Evolutionary conservation across 2,888 invertebrate genomes (phyloP), one percentile per base, ranked within the genome.

Genomic region (Tuta absoluta): DNA sequence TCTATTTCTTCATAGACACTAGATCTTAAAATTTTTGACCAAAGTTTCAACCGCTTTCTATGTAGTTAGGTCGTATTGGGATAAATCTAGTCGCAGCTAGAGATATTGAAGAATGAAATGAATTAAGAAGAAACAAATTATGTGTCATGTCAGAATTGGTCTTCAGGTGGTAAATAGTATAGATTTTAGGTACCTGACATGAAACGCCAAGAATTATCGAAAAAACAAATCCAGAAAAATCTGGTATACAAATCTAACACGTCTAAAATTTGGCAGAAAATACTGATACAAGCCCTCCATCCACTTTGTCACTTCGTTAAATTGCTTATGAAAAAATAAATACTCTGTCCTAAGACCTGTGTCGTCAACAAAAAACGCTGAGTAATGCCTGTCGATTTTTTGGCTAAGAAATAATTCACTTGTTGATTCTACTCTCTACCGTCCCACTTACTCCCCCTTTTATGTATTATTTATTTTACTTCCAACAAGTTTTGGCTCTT

Each of bases 321-420:
- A 71, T 48, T 72, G 72, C 75, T 77, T 80, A 81, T 78, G 77
- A 80, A 82, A 85, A 83, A 83, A 77, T 74, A 82, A 85, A 85
- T 21, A 80, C 74, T 74, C 70, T 75, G 66, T 69, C 73, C 69
- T 69, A 72, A 80, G 77, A 89, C 87, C 88, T 87, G 87, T 86
- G 82, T 80, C 79, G 75, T 75, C 80, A 83, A 86, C 85, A 87
- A 87, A 84, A 79, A 85, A 77, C 79, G 82, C 83, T 83, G 84
- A 85, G 82, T 86, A 84, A 85, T 78, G 83, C 80, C 78, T 82
- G 79, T 79, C 82, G 81, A 87, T 85, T 85, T 86, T 87, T 86
- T 80, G 81, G 74, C 82, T 81, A 85, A 85, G 83, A 85, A 86
- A 87, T 86, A 86, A 85, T 85, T 85, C 87, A 88, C 88, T 87